Conservation (phyloP, 1,140 invertebrate genomes). For the Aphelenchoides fujianensis region DNA sequence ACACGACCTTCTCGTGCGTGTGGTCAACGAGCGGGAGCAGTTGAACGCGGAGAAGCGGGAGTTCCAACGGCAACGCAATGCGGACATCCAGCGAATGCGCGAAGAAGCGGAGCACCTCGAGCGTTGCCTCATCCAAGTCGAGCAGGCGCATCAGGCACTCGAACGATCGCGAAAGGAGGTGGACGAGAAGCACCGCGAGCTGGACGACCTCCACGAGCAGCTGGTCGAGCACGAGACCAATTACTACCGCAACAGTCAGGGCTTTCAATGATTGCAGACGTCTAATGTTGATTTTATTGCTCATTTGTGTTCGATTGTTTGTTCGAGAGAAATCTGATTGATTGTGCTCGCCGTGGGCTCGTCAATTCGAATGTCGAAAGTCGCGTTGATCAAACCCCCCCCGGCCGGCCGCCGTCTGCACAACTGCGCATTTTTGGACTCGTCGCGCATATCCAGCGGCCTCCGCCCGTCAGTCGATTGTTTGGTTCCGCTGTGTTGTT, state of each 20-base stretch:
- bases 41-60: conserved; percentile 36
- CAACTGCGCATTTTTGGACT: too few relatives aligned
- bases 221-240: conserved; percentile 8
- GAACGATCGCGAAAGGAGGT: conserved; percentile 19
- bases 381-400: too few relatives aligned
- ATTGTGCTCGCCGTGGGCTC: too few relatives aligned
- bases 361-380: too few relatives aligned
- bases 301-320: too few relatives aligned
- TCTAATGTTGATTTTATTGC: too few relatives aligned
- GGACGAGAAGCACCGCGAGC: conserved; percentile 14
- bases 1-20: conserved; percentile 43
- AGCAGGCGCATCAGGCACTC: conserved; percentile 35
- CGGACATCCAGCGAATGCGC: conserved; percentile 42
- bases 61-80: conserved; percentile 44
- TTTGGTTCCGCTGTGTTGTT: too few relatives aligned
- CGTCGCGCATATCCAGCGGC: too few relatives aligned
- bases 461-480: too few relatives aligned
- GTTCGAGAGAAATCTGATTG: too few relatives aligned
- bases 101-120: conserved; percentile 30
- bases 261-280: conserved; percentile 3
- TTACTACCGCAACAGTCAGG: not conserved
- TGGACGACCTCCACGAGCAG: conserved; percentile 4
- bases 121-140: conserved; percentile 27
- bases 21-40: conserved; percentile 41
- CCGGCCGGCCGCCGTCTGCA: too few relatives aligned